phyloP scores from a whole-genome alignment of 2,113 vertebrate species.

The Syrmaticus mikado region DNA sequence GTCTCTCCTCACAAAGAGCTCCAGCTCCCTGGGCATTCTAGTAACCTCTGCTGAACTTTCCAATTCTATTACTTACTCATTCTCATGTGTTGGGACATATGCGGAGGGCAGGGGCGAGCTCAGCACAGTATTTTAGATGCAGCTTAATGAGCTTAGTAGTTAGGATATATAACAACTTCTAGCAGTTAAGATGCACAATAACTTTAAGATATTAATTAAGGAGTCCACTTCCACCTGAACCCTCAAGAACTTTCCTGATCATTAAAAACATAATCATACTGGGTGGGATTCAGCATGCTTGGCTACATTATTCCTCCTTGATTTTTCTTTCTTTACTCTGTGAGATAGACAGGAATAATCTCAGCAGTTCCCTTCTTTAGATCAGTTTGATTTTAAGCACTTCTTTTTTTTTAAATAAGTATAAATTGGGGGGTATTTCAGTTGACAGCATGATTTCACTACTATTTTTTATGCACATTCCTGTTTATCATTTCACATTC shows the following conservation, averaged over 20 bases:
- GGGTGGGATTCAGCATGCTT: not conserved
- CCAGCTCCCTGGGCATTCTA: not conserved
- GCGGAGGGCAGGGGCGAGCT: not conserved
- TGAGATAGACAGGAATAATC: not conserved
- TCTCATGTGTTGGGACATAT: not conserved
- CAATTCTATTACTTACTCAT: not conserved
- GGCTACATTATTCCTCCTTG: not conserved
- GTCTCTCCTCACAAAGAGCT: not conserved
- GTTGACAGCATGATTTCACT: not conserved
- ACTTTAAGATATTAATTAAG: not conserved
- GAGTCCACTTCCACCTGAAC: not conserved
- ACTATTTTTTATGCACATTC: not conserved
- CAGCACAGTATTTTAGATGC: not conserved
- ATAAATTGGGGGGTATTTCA: not conserved
- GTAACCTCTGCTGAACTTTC: not conserved
- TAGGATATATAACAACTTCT: too few relatives aligned
- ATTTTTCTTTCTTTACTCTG: not conserved
- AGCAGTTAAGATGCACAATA: not conserved
- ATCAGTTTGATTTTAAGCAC: not conserved
- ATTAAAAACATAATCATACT: not conserved
- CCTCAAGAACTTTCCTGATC: not conserved
- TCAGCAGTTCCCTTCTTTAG: not conserved
- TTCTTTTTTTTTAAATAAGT: not conserved
- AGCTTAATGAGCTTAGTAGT: not conserved
- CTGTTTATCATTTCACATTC: not conserved